A percentile compares a stretch with the other conserved stretches of the same genome.
Conservation (phyloP, 2,113 vertebrate species). For the Cyprinodon variegatus region DNA sequence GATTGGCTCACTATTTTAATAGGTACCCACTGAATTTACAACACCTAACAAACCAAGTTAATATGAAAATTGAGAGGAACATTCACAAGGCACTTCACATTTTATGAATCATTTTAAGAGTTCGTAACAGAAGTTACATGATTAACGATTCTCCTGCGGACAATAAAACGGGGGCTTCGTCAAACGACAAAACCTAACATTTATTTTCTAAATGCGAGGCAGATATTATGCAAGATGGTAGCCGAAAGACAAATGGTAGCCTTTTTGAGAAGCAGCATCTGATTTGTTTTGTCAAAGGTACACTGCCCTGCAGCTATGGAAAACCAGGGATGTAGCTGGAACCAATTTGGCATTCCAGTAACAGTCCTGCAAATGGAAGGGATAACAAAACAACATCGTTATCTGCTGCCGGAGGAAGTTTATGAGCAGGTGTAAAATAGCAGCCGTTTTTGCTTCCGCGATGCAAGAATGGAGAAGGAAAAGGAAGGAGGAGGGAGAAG, state of each 20-base stretch:
- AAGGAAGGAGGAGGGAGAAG: constrained; percentile 32
- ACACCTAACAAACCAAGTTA: constrained; percentile 1
- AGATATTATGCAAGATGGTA: constrained; percentile 21
- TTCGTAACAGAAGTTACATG: neutral
- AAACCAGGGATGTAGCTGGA: constrained; percentile 39
- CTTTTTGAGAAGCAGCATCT: constrained; percentile 14
- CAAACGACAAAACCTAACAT: neutral
- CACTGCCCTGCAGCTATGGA: constrained; percentile 19
- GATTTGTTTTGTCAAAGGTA: constrained; percentile 22
- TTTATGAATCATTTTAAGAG: constrained; percentile 21
- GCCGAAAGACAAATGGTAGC: constrained; percentile 1
- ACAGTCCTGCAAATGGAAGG: constrained; percentile 42
- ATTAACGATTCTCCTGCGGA: neutral
- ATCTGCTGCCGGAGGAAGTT: constrained; percentile 64
- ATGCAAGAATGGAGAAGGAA: constrained; percentile 51
- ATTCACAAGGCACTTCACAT: neutral
- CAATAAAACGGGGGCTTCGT: constrained; percentile 16
- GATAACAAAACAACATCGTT: constrained; percentile 71
- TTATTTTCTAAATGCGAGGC: constrained; percentile 1
- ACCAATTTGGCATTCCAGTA: constrained; percentile 61
- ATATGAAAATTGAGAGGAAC: constrained; percentile 4
- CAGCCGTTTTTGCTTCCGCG: constrained; percentile 32
- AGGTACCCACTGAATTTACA: neutral
- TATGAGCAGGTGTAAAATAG: constrained; percentile 71
- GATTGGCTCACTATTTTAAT: constrained; percentile 41